Percentiles rank a stretch among this genome's conserved stretches.
Evolutionary conservation across 2,888 invertebrate species (phyloP).

Genomic region (Anoplius nigerrimus): DNA sequence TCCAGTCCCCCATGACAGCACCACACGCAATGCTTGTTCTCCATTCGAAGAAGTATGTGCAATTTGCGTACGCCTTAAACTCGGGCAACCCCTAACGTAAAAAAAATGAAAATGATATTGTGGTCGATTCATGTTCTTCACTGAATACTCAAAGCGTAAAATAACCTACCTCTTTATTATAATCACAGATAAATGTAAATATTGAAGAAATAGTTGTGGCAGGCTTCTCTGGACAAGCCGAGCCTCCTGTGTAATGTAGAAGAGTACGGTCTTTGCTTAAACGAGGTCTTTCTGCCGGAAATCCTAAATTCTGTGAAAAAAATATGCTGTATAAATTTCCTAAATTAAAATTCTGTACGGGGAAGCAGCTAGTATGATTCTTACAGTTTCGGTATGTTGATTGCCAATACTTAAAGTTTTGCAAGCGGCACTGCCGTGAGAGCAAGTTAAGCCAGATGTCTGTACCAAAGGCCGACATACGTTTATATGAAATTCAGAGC

Average conservation of each 20-base stretch:
- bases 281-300: conserved; percentile 53
- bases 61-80: conserved; percentile 57
- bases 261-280: conserved; percentile 50
- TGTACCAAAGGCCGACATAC: conserved; percentile 64
- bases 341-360: neutral
- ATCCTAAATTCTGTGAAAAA: conserved; percentile 61
- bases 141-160: neutral
- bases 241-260: conserved; percentile 58
- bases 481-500: conserved; percentile 65
- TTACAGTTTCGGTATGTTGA: conserved; percentile 58
- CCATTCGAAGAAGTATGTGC: conserved; percentile 66
- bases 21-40: conserved; percentile 62
- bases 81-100: conserved; percentile 56
- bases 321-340: conserved; percentile 10
- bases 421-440: conserved; percentile 63
- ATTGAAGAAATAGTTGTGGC: conserved; percentile 53
- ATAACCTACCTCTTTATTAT: conserved; percentile 42
- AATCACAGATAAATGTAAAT: conserved; percentile 56
- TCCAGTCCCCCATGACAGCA: conserved; percentile 53
- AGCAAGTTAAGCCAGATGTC: conserved; percentile 55
- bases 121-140: neutral
- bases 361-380: conserved; percentile 31
- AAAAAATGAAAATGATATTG: conserved; percentile 8
- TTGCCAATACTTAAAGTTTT: conserved; percentile 50
- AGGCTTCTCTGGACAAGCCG: conserved; percentile 57